phyloP scores from a whole-genome alignment of 2,888 invertebrate genomes.

The Hartigia nigra region DNA sequence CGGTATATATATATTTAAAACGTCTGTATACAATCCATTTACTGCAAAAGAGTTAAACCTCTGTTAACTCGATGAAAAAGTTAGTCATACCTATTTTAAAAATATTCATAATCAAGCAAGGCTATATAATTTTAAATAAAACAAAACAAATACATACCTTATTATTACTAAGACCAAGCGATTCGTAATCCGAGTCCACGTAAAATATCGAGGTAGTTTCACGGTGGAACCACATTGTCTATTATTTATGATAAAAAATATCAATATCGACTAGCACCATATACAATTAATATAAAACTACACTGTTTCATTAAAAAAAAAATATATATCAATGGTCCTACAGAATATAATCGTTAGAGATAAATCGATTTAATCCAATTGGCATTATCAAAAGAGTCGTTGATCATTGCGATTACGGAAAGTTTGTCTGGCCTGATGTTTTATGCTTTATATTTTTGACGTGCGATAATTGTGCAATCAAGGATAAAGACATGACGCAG shows the following conservation, averaged over 20 bases:
- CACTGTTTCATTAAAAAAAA: not conserved
- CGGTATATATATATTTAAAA: not conserved
- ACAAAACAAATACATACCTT: conserved; percentile 35
- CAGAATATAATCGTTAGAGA: not conserved
- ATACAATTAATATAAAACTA: not conserved
- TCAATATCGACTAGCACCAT: not conserved
- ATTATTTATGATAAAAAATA: not conserved
- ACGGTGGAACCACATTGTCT: conserved; percentile 50
- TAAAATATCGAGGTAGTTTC: conserved; percentile 54
- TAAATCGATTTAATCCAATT: not conserved
- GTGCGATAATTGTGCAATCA: not conserved
- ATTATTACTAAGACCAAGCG: conserved; percentile 35
- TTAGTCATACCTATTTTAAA: not conserved
- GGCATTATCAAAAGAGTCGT: not conserved
- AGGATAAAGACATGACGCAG: not conserved
- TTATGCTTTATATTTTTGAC: not conserved
- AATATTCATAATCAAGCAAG: not conserved
- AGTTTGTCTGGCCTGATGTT: not conserved
- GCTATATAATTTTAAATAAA: not conserved
- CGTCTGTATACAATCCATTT: not conserved
- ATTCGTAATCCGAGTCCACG: conserved; percentile 48
- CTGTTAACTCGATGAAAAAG: not conserved
- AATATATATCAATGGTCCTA: no score
- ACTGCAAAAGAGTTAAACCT: not conserved
- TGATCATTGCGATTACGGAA: not conserved